Percentiles rank a stretch among this genome's conserved stretches.
Evolutionary conservation across 2,797 vertebrate species (phyloP).

Genomic region (Orestias chungarensis): DNA sequence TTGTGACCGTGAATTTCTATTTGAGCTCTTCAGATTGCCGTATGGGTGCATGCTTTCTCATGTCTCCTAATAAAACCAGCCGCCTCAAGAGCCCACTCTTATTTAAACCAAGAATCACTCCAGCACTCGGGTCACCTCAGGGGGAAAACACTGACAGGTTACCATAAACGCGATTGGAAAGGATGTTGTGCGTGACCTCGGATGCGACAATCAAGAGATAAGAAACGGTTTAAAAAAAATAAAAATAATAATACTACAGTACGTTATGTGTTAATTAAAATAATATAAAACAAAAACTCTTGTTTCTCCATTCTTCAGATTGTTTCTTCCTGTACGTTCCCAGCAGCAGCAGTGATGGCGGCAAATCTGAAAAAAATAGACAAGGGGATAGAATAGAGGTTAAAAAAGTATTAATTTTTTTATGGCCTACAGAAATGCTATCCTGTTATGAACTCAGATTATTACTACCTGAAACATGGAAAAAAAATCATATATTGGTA

Average conservation of each 20-base stretch:
- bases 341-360: conserved; percentile 65
- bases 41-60: conserved; percentile 8
- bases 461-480: conserved; percentile 18
- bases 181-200: conserved; percentile 55
- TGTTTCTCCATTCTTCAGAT: conserved; percentile 47
- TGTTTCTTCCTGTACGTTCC: conserved; percentile 52
- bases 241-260: conserved; percentile 17
- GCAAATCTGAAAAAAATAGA: conserved; percentile 50
- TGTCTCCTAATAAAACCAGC: conserved; percentile 21
- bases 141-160: conserved; percentile 16
- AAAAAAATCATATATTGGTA: conserved; percentile 17
- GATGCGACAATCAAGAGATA: conserved; percentile 67
- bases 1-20: conserved; percentile 38
- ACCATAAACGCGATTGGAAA: conserved; percentile 32
- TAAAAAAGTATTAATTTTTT: background rate
- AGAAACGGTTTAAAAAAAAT: conserved; percentile 35
- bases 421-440: conserved; percentile 43
- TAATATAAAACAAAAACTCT: conserved; percentile 23
- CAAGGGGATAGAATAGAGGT: background rate
- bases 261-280: conserved; percentile 39
- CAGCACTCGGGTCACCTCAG: conserved; percentile 9
- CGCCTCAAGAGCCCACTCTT: background rate
- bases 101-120: conserved; percentile 9
- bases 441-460: conserved; percentile 40
- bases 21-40: conserved; percentile 38